Percentiles rank a stretch among this genome's conserved stretches.
phyloP scores from a whole-genome alignment of 1,140 invertebrate genomes.

The Bradynema listronoti region DNA sequence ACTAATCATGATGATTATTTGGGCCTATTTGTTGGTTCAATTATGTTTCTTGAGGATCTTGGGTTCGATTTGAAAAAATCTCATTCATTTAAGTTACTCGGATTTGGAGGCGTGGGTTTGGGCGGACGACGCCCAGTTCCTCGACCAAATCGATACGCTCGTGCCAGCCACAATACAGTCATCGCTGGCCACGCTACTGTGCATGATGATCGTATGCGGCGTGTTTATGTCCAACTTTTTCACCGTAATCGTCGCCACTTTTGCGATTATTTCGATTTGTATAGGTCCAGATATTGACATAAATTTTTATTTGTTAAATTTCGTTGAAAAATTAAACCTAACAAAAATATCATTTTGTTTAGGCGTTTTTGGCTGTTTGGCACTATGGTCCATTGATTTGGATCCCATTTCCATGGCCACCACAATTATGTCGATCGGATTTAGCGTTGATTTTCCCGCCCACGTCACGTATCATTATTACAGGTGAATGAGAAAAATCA shows the following conservation, averaged over 20 bases:
- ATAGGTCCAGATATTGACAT: slow-evolving; percentile 34
- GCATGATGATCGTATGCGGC: slow-evolving; percentile 59
- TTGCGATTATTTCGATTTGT: slow-evolving; percentile 59
- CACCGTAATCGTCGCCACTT: slow-evolving; percentile 57
- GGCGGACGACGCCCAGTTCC: slow-evolving; percentile 41
- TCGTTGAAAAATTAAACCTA: background rate
- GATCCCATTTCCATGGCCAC: slow-evolving; percentile 61
- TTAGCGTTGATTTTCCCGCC: slow-evolving; percentile 60
- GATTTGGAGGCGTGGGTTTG: slow-evolving; percentile 37
- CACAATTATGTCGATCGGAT: slow-evolving; percentile 60
- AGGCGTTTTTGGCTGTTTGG: slow-evolving; percentile 59
- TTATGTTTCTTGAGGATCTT: too few species aligned
- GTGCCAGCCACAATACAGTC: slow-evolving; percentile 59
- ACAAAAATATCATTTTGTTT: slow-evolving; percentile 11
- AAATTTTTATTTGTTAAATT: too few species aligned
- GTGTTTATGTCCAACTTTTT: slow-evolving; percentile 60
- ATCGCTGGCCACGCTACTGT: slow-evolving; percentile 52
- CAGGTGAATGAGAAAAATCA: too few species aligned
- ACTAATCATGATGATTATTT: too few species aligned
- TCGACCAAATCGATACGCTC: slow-evolving; percentile 58
- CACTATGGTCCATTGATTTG: slow-evolving; percentile 58
- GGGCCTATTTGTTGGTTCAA: too few species aligned
- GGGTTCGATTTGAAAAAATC: too few species aligned
- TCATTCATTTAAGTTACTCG: slow-evolving; percentile 29
- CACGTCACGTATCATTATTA: slow-evolving; percentile 61